Evolutionary conservation across 2,888 invertebrate species (phyloP), one percentile per base, ranked within the genome.

Genomic region (Lasioglossum lativentre): DNA sequence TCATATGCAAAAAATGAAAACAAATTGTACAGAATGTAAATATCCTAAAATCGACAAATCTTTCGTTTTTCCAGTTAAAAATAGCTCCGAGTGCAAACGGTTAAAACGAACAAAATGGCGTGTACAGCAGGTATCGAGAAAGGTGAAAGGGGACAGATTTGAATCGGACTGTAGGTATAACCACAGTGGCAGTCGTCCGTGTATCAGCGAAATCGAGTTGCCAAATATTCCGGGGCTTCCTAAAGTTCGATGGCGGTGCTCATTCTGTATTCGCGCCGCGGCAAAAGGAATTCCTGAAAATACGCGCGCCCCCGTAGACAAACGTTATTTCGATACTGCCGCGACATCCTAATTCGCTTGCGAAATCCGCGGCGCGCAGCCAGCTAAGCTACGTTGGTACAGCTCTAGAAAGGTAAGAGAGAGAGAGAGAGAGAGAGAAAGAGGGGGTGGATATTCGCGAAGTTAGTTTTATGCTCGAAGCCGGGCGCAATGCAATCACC

Each of bases 391-490:
- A 30, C 34, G n/a, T 14, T 30, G n/a, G n/a, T 34, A 16, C 45
- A 27, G 71, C 6, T 42, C 16, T 63, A 16, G 63, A 30, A 30
- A 16, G 6, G 56, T 30, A 16, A 30, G 63, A 42, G n/a, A 66
- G 73, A 40, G 68, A 74, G 70, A 10, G 23, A 3, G 30, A 2
- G 27, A 30, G 0, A n/a, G 10, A 38, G 52, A 5, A 66, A 40
- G 42, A 76, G 74, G 10, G 30, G 14, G 45, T n/a, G 47, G 63
- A 14, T 85, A 83, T 87, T 89, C 85, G 90, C 81, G 91, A 93
- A 93, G 89, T 92, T 92, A 91, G 91, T 90, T 92, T 92, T 86
- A 87, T 88, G 89, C 86, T 81, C 77, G 82, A 42, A 59, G 70
- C 73, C 76, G 75, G 78, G 83, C 85, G 79, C 87, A 86, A 92